Base-by-base conservation (phyloP, 64 coral and sea anemone species). In the Montipora capricornis region DNA sequence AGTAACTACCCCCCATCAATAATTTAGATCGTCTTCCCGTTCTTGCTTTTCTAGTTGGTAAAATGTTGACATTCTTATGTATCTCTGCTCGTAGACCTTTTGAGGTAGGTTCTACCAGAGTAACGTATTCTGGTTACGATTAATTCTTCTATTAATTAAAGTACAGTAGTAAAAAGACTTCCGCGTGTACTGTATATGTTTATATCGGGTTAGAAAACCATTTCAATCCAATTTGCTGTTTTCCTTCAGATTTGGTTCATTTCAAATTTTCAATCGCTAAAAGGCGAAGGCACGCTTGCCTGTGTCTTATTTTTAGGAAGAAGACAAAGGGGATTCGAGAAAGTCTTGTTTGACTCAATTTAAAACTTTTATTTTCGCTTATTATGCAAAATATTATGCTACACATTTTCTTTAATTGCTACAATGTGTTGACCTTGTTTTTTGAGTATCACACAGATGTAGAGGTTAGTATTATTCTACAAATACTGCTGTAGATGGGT, bases 11-110 rank as follows among this genome's bases (percentile, higher is more conserved):
- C 3, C 19, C 3, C 19, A 86, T 86, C 82, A 86, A 86, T 86
- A 86, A 86, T 86, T 86, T 47, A 86, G 8, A n/a, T 48, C 37
- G 19, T 71, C 71, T 73, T 13, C 4, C 17, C 46, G 20, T 49
- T 86, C 82, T 44, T 50, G 62, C 45, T 49, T 86, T 71, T 70
- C 47, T 51, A 70, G 64, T 71, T 52, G 64, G 64, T 86, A 86
- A 86, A 86, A 73, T 86, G 82, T 86, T 71, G 82, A 86, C 53
- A 84, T 68, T 84, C 60, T 69, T 84, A 68, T 16, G 16, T 47
- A 47, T n/a, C 15, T 57, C 53, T 57, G 6, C 53, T 57, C 11
- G 53, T 57, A 6, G 59, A 86, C 46, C 58, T 82, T 50, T 71
- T 50, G 1, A 24, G 20, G 17, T 9, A 20, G 14, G 68, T 4